A percentile compares a stretch with the other conserved stretches of the same genome.
Conservation (phyloP, 2,797 vertebrate genomes). For the Myiotriccus ornatus region DNA sequence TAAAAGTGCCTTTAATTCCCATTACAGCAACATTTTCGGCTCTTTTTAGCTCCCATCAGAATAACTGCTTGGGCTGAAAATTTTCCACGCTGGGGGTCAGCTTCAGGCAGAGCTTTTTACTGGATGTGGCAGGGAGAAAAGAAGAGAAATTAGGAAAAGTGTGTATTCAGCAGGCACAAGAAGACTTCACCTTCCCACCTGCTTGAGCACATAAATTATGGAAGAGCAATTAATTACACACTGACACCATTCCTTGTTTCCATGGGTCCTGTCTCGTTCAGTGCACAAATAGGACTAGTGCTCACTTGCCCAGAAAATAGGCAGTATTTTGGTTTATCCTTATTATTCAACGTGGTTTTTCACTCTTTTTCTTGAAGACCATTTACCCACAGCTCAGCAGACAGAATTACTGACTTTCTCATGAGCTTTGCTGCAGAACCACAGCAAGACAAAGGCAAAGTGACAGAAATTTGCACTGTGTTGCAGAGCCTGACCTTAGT, state of each 20-base stretch:
- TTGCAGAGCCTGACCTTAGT: constrained; percentile 35
- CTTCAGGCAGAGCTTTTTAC: not conserved
- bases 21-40: not conserved
- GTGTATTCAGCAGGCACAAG: not conserved
- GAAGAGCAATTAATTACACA: not conserved
- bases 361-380: not conserved
- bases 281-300: not conserved
- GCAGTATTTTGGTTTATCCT: not conserved
- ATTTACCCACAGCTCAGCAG: not conserved
- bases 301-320: not conserved
- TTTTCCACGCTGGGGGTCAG: not conserved
- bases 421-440: not conserved
- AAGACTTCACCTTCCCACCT: not conserved
- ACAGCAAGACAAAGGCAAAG: constrained; percentile 25
- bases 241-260: not conserved
- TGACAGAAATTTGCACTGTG: constrained; percentile 12
- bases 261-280: not conserved
- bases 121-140: not conserved
- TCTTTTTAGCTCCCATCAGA: not conserved
- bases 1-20: not conserved
- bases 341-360: not conserved
- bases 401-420: constrained; percentile 16
- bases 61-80: not conserved
- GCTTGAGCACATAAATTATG: not conserved
- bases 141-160: not conserved